Evolutionary conservation across 1,140 invertebrate genomes (phyloP).

Genomic region (Antheraea mylitta): DNA sequence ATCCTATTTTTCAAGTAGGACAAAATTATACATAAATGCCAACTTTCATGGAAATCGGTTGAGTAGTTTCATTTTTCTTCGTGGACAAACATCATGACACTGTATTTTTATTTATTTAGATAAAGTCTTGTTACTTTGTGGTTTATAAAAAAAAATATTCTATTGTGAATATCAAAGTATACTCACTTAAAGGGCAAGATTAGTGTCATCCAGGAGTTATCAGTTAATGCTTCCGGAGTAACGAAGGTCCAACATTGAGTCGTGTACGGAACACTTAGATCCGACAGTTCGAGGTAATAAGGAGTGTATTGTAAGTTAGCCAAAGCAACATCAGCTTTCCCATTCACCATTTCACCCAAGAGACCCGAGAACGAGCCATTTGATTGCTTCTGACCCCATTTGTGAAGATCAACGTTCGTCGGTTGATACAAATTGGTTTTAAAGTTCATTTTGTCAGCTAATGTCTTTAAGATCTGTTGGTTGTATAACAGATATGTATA

Average conservation of each 20-base stretch:
- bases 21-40: too few relatives aligned
- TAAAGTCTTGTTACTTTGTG: too few relatives aligned
- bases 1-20: too few relatives aligned
- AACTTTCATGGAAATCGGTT: too few relatives aligned
- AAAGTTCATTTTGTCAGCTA: conserved; percentile 86
- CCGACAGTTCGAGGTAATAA: conserved; percentile 83
- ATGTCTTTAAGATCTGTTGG: conserved; percentile 82
- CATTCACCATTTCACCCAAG: conserved; percentile 84
- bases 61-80: too few relatives aligned
- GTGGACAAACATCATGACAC: too few relatives aligned
- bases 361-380: conserved; percentile 84
- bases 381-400: conserved; percentile 82
- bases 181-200: conserved; percentile 88
- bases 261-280: conserved; percentile 88
- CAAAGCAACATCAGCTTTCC: conserved; percentile 85
- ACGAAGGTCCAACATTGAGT: conserved; percentile 90
- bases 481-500: too few relatives aligned
- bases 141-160: too few relatives aligned
- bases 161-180: too few relatives aligned
- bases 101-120: too few relatives aligned
- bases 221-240: conserved; percentile 87
- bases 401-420: conserved; percentile 76
- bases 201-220: conserved; percentile 91
- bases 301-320: conserved; percentile 88
- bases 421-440: conserved; percentile 82